Conservation (phyloP, 2,888 invertebrate species). For the Sepioteuthis lessoniana region DNA sequence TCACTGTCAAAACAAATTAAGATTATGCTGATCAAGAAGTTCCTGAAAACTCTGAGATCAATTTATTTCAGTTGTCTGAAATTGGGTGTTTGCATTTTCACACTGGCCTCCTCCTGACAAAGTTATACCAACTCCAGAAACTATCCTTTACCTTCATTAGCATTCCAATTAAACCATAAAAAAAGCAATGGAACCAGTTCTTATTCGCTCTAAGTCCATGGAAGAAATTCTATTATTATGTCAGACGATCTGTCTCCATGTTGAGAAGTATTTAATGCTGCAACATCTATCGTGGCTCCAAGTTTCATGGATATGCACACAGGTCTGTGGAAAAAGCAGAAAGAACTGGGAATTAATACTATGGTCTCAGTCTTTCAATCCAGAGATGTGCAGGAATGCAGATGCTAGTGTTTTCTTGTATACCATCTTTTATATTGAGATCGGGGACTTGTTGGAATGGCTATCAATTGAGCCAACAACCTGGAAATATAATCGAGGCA, state of each 20-base stretch:
- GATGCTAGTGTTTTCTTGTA: not conserved
- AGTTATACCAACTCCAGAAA: not conserved
- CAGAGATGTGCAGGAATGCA: not conserved
- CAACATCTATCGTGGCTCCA: not conserved
- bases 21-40: constrained; percentile 1
- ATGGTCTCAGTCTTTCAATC: not conserved
- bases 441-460: not conserved
- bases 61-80: constrained; percentile 33
- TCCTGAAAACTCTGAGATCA: not conserved
- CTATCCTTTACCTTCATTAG: constrained; percentile 8
- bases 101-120: not conserved
- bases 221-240: not conserved
- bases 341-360: not conserved
- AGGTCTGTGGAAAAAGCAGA: not conserved
- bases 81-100: not conserved
- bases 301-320: not conserved
- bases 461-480: not conserved
- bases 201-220: not conserved
- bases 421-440: not conserved
- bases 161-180: not conserved
- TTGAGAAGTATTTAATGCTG: not conserved
- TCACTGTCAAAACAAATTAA: not conserved
- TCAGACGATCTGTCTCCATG: constrained; percentile 19
- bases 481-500: not conserved
- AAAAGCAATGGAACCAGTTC: not conserved